Percentiles rank a stretch among this genome's conserved stretches.
phyloP scores from a whole-genome alignment of 2,797 vertebrate species.

The Potorous gilbertii region DNA sequence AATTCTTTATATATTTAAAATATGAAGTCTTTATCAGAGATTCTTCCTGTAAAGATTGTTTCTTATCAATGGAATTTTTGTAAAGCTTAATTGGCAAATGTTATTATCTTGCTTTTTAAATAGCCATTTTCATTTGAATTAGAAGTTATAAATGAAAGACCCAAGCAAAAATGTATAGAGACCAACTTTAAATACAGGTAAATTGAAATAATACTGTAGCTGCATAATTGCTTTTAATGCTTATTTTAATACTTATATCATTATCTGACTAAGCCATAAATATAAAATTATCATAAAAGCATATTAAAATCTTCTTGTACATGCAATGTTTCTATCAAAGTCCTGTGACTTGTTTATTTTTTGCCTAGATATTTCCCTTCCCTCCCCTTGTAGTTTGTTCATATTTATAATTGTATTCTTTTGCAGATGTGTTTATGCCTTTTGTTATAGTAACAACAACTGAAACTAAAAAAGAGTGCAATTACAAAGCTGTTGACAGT shows the following conservation, averaged over 20 bases:
- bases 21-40: too few species aligned
- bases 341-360: conserved; percentile 87
- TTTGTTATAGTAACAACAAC: conserved; percentile 88
- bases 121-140: conserved; percentile 88
- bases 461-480: conserved; percentile 81
- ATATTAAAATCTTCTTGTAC: conserved; percentile 87
- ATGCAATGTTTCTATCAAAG: conserved; percentile 95
- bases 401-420: conserved; percentile 90
- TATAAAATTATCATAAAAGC: conserved; percentile 80
- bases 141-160: conserved; percentile 84
- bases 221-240: too few species aligned
- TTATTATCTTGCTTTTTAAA: conserved; percentile 92
- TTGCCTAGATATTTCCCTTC: conserved; percentile 85
- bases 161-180: conserved; percentile 83
- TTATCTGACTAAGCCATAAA: conserved; percentile 82
- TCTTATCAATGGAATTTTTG: too few species aligned
- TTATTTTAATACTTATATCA: conserved; percentile 44
- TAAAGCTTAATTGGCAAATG: conserved; percentile 91
- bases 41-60: too few species aligned
- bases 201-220: background rate
- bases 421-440: conserved; percentile 90
- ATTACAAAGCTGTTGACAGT: conserved; percentile 83
- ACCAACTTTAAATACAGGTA: conserved; percentile 82
- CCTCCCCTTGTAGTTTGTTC: conserved; percentile 82
- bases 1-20: too few species aligned